These are phyloP conservation scores for Potamilus streckersoni DNA, from an alignment of 1,140 invertebrate species.

Conservation along the genomic window DNA sequence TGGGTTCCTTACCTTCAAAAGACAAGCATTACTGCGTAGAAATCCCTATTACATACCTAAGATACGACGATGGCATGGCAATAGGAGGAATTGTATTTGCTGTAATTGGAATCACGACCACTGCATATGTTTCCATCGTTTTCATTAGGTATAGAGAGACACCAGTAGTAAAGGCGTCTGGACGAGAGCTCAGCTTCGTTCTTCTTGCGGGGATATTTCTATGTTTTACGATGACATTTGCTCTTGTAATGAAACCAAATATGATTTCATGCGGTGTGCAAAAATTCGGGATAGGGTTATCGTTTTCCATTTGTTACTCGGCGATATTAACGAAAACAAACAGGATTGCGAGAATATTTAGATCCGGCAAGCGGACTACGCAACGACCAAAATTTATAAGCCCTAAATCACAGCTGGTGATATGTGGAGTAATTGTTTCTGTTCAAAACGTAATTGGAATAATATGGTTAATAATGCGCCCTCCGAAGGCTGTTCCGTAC, in stretches of 20 bases:
- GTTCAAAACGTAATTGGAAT: constrained; percentile 61
- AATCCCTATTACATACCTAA: constrained; percentile 87
- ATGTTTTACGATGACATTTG: constrained; percentile 64
- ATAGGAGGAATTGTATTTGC: constrained; percentile 82
- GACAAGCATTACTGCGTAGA: constrained; percentile 80
- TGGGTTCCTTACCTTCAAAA: constrained; percentile 83
- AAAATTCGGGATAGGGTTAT: constrained; percentile 78
- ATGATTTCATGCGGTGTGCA: constrained; percentile 74
- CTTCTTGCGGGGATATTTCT: constrained; percentile 66
- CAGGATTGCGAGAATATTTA: constrained; percentile 80
- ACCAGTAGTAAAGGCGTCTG: constrained; percentile 67
- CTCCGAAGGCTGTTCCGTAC: constrained; percentile 74
- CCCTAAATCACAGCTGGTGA: constrained; percentile 91
- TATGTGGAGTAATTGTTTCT: constrained; percentile 82
- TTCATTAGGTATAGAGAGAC: constrained; percentile 60
- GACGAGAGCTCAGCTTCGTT: constrained; percentile 66
- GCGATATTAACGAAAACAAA: constrained; percentile 84
- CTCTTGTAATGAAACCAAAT: constrained; percentile 70
- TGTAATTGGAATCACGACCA: constrained; percentile 64
- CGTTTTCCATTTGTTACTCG: constrained; percentile 79
- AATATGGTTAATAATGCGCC: constrained; percentile 75
- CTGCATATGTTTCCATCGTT: constrained; percentile 43
- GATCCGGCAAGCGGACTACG: constrained; percentile 82
- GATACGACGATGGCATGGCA: constrained; percentile 76
- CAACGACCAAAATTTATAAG: constrained; percentile 92